A percentile compares a stretch with the other conserved stretches of the same genome.
Conservation (phyloP, 2,888 invertebrate genomes). For the Hipparchia semele region DNA sequence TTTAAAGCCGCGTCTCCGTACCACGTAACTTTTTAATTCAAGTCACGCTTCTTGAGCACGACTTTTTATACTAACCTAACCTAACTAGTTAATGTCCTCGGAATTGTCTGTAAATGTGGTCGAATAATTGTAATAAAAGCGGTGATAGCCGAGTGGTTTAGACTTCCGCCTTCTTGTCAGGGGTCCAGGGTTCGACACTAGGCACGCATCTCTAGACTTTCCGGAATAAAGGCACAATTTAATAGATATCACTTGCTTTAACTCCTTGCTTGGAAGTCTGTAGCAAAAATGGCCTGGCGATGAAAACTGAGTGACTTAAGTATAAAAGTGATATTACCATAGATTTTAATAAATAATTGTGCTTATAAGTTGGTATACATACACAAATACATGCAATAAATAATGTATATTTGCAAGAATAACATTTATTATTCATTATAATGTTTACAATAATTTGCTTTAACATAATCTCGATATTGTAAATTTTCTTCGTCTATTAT, state of each 20-base stretch:
- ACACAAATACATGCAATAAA: not conserved
- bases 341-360: too few relatives aligned
- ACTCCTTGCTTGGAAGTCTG: too few relatives aligned
- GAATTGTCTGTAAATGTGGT: not conserved
- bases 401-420: not conserved
- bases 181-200: too few relatives aligned
- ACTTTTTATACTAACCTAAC: conserved; percentile 7
- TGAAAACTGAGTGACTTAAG: too few relatives aligned
- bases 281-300: too few relatives aligned
- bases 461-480: conserved; percentile 10
- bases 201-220: too few relatives aligned
- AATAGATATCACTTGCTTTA: too few relatives aligned
- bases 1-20: conserved; percentile 7
- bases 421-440: conserved; percentile 11
- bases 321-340: too few relatives aligned
- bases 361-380: not conserved
- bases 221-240: too few relatives aligned
- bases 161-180: too few relatives aligned
- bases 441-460: conserved; percentile 12
- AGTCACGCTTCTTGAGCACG: conserved; percentile 13
- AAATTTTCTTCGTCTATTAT: conserved; percentile 15
- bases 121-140: not conserved
- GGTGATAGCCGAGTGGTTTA: not conserved
- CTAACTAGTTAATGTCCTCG: not conserved
- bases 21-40: conserved; percentile 4